phyloP scores from a whole-genome alignment of 2,888 invertebrate species.

The Capitulum mitella region DNA sequence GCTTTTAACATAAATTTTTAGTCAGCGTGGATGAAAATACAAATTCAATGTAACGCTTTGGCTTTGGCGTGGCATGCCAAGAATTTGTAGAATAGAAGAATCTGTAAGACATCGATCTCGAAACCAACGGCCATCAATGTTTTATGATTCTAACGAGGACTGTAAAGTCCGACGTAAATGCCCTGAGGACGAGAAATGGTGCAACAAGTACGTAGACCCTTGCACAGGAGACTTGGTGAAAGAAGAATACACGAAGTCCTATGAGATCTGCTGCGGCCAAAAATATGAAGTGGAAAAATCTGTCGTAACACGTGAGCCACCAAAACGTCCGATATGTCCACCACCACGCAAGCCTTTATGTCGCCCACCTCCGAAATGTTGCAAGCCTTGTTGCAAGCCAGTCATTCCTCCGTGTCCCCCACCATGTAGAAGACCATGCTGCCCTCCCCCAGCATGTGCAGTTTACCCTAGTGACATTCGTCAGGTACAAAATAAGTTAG shows the following conservation, averaged over 20 bases:
- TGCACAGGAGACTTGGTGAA: background rate
- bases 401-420: constrained; percentile 1
- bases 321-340: background rate
- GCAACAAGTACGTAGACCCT: constrained; percentile 6
- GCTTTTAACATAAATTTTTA: background rate
- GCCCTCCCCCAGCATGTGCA: background rate
- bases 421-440: background rate
- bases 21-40: background rate
- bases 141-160: background rate
- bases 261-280: constrained; percentile 1
- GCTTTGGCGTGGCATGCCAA: constrained; percentile 10
- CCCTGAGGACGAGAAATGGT: constrained; percentile 2
- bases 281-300: constrained; percentile 13
- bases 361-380: background rate
- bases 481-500: constrained; percentile 14
- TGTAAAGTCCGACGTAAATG: background rate
- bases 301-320: constrained; percentile 8
- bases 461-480: background rate
- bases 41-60: background rate
- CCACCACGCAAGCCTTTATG: background rate
- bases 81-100: background rate
- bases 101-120: background rate
- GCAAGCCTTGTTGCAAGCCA: constrained; percentile 12
- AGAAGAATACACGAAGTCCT: background rate
- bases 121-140: background rate